Evolutionary conservation across 2,888 invertebrate species (phyloP).

Genomic region (Octonoba sinensis): DNA sequence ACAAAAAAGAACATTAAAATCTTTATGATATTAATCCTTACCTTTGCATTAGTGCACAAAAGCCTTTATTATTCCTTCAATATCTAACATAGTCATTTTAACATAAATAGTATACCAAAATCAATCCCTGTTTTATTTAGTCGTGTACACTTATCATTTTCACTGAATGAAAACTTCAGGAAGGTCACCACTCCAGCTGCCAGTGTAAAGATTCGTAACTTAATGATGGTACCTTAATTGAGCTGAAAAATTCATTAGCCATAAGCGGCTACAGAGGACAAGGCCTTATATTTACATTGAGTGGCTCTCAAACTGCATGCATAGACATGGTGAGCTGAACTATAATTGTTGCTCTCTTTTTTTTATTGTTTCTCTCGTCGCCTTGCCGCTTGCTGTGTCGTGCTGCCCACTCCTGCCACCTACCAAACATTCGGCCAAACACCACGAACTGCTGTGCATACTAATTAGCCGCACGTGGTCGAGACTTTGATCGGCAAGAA

Average conservation of each 20-base stretch:
- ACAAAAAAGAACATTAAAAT: no score
- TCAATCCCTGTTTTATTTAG: no score
- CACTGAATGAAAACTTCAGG: no score
- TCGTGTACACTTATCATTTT: no score
- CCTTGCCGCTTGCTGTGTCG: constrained; percentile 73
- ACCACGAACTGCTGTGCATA: constrained; percentile 71
- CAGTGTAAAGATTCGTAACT: constrained; percentile 1
- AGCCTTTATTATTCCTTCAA: no score
- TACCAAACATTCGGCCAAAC: constrained; percentile 66
- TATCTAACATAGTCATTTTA: no score
- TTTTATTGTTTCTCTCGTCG: constrained; percentile 71
- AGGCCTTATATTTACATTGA: constrained; percentile 34
- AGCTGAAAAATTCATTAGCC: not conserved
- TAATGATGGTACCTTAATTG: not conserved
- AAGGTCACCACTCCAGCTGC: constrained; percentile 1
- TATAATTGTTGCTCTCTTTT: constrained; percentile 68
- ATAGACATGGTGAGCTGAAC: constrained; percentile 63
- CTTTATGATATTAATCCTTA: no score
- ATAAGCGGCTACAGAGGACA: constrained; percentile 59
- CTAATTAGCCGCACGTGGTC: constrained; percentile 70
- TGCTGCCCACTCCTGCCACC: constrained; percentile 71
- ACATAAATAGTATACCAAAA: no score
- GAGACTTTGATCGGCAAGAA: constrained; percentile 67
- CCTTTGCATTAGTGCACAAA: no score
- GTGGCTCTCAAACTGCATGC: constrained; percentile 52